phyloP scores from a whole-genome alignment of 1,140 invertebrate species.

The Andricus grossulariae region DNA sequence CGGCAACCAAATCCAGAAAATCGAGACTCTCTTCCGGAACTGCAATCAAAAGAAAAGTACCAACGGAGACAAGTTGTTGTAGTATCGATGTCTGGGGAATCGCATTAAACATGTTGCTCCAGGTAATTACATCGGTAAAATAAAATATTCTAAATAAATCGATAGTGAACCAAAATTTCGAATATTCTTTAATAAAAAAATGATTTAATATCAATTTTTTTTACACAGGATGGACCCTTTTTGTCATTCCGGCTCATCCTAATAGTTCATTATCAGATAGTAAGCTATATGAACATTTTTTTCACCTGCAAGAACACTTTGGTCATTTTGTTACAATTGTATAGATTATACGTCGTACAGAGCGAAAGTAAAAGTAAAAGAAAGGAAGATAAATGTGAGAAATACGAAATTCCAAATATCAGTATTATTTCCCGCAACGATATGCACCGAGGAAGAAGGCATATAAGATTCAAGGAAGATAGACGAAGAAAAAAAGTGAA shows the following conservation, averaged over 20 bases:
- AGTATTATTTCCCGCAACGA: constrained; percentile 79
- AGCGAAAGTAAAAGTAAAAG: constrained; percentile 72
- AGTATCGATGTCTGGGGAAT: constrained; percentile 91
- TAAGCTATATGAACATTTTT: constrained; percentile 95
- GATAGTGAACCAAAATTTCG: too few relatives aligned
- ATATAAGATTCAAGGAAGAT: constrained; percentile 46
- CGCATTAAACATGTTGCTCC: constrained; percentile 84
- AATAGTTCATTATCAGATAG: constrained; percentile 89
- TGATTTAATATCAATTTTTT: constrained; percentile 5
- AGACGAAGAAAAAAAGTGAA: constrained; percentile 46
- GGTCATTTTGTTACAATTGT: constrained; percentile 90
- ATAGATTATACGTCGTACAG: constrained; percentile 89
- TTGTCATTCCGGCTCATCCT: constrained; percentile 88
- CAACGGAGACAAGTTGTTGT: constrained; percentile 82
- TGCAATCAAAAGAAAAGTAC: constrained; percentile 69
- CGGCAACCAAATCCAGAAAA: constrained; percentile 89
- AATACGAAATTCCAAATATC: constrained; percentile 70
- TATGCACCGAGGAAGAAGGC: constrained; percentile 57
- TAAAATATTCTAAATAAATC: too few relatives aligned
- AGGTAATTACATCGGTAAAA: constrained; percentile 62
- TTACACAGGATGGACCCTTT: constrained; percentile 85
- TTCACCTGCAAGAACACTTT: constrained; percentile 94
- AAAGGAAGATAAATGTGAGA: constrained; percentile 63
- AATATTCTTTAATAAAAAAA: neutral
- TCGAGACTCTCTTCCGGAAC: constrained; percentile 79